Conservation (phyloP, 92 coral and sea anemone species). For the Bergia sp. region DNA sequence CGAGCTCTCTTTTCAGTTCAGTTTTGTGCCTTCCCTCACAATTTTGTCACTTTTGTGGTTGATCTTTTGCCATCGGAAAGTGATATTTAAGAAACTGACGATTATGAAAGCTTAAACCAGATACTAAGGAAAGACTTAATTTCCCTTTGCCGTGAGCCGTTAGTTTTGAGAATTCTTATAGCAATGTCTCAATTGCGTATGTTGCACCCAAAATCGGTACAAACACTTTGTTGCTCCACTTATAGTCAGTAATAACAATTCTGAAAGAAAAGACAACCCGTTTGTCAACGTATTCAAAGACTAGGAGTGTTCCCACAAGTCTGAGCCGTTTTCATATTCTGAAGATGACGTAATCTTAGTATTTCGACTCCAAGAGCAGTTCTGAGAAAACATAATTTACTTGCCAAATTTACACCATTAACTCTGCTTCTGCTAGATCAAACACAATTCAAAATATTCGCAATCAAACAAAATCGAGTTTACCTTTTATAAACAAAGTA, state of each 20-base stretch:
- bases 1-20: too few relatives aligned
- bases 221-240: background rate
- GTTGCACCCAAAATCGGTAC: background rate
- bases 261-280: background rate
- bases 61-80: background rate
- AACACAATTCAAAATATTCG: background rate
- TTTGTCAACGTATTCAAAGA: background rate
- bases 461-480: background rate
- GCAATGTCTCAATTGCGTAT: background rate
- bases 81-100: too few relatives aligned
- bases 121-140: background rate
- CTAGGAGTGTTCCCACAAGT: background rate
- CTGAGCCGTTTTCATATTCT: constrained; percentile 10
- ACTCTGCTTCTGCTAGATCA: background rate
- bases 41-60: background rate
- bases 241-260: background rate
- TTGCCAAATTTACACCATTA: background rate
- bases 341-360: constrained; percentile 12
- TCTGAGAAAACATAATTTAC: background rate
- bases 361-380: background rate
- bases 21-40: background rate
- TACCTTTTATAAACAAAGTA: background rate
- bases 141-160: background rate
- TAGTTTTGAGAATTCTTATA: background rate
- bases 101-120: background rate